Percentiles rank a stretch among this genome's conserved stretches.
Evolutionary conservation across 2,888 invertebrate species (phyloP).

Genomic region (Pasiphila rectangulata): DNA sequence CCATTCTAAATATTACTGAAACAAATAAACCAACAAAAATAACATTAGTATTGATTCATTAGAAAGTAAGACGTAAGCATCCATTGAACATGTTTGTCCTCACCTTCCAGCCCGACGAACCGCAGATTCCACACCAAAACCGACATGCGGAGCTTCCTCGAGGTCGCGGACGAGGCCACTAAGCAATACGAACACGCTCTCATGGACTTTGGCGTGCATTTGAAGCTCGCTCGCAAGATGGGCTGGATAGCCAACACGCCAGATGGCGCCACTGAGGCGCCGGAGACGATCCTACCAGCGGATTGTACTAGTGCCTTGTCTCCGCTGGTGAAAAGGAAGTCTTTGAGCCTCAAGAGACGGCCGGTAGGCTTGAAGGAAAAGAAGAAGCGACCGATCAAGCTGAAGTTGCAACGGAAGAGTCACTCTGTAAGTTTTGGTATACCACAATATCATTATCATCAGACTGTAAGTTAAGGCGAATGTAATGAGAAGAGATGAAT

Average conservation of each 20-base stretch:
- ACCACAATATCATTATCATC: no score
- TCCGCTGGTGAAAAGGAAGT: constrained; percentile 53
- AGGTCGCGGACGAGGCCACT: constrained; percentile 41
- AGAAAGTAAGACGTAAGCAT: no score
- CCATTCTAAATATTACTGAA: no score
- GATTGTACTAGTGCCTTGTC: constrained; percentile 44
- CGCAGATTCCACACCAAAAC: constrained; percentile 67
- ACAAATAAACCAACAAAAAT: no score
- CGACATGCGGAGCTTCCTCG: constrained; percentile 65
- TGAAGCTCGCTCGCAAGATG: constrained; percentile 66
- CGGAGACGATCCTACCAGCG: constrained; percentile 39
- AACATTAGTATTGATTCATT: no score
- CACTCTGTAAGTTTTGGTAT: constrained; percentile 21
- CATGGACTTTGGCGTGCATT: constrained; percentile 69
- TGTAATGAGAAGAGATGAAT: no score
- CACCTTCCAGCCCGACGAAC: constrained; percentile 63
- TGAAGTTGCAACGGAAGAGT: constrained; percentile 30
- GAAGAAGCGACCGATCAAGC: constrained; percentile 34
- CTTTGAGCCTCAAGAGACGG: constrained; percentile 45
- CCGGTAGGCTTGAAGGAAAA: constrained; percentile 31
- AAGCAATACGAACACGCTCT: constrained; percentile 53
- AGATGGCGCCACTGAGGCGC: constrained; percentile 41
- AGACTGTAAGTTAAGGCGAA: no score
- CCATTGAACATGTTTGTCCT: no score
- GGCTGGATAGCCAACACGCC: constrained; percentile 62